A percentile compares a stretch with the other conserved stretches of the same genome.
phyloP scores from a whole-genome alignment of 2,797 vertebrate species.

The Takifugu ocellatus region DNA sequence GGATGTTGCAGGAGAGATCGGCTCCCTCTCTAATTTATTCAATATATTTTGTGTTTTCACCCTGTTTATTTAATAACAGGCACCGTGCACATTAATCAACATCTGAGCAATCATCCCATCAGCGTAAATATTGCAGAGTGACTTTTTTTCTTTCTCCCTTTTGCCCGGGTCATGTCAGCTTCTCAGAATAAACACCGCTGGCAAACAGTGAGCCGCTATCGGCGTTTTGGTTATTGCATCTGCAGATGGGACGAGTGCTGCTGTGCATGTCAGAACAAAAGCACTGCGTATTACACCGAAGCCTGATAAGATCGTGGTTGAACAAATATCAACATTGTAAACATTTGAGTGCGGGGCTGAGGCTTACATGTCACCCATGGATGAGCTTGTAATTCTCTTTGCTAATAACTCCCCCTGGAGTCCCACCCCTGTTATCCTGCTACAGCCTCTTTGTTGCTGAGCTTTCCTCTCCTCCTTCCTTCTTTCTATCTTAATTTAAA shows the following conservation, averaged over 20 bases:
- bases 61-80: slow-evolving; percentile 76
- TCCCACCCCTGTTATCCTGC: slow-evolving; percentile 38
- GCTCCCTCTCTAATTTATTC: slow-evolving; percentile 72
- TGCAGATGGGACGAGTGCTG: slow-evolving; percentile 51
- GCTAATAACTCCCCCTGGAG: slow-evolving; percentile 58
- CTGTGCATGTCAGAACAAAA: slow-evolving; percentile 65
- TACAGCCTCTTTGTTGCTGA: slow-evolving; percentile 17
- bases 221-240: slow-evolving; percentile 63
- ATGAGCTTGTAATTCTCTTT: slow-evolving; percentile 67
- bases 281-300: slow-evolving; percentile 58
- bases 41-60: slow-evolving; percentile 74
- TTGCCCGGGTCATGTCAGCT: slow-evolving; percentile 53
- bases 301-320: slow-evolving; percentile 60
- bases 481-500: slow-evolving; percentile 17
- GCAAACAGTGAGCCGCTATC: slow-evolving; percentile 58
- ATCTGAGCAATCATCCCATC: slow-evolving; percentile 67
- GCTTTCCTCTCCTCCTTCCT: not conserved
- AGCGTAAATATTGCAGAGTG: slow-evolving; percentile 50
- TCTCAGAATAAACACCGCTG: slow-evolving; percentile 44
- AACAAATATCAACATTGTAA: slow-evolving; percentile 67
- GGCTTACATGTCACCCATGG: slow-evolving; percentile 71
- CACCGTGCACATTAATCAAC: slow-evolving; percentile 70
- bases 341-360: slow-evolving; percentile 62
- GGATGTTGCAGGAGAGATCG: slow-evolving; percentile 65
- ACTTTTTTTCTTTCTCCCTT: slow-evolving; percentile 28